Base-by-base conservation (phyloP, 2,888 invertebrate species). In the Rugalucina vietnamica region DNA sequence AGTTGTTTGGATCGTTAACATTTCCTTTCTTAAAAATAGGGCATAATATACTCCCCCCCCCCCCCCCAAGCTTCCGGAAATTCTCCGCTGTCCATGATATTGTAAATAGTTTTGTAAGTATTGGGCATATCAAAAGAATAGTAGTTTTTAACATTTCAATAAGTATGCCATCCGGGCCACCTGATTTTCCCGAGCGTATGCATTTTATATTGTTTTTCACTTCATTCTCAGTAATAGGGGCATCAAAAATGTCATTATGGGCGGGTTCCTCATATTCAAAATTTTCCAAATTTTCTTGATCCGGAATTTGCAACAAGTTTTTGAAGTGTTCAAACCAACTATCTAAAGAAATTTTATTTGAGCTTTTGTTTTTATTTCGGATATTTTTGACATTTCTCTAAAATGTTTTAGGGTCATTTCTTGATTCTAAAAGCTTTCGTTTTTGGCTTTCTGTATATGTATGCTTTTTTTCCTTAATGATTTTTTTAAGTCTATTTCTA, bases 81-180 rank as follows among this genome's bases (percentile, higher is more conserved):
- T 27, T 29, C 43, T n/a, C 76, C 76, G n/a, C 32, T 39, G 27
- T 76, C 43, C n/a, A 76, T 37, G 29, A 76, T 76, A 12, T 32
- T 54, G 50, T 76, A 50, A 57, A 76, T 34, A 29, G 36, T 18
- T 24, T 57, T 57, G 60, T 57, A 12, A n/a, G 36, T 27, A 36
- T 34, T 36, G 1, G 76, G 36, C 24, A 60, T 24, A 27, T 54
- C 29, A 37, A 60, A 27, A 39, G 36, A 18, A 27, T 32, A 36
- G 29, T 50, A 27, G 36, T 76, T 39, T 60, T 39, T 60, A 39
- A 34, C 37, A 39, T 76, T 50, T 50, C 50, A 10, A 50, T 50
- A 10, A 50, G 3, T 50, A 50, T 50, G 5, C 50, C 18, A 50
- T 50, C 50, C 4, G 50, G 50, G 24, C 50, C 50, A 8, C 10